Base-by-base conservation (phyloP, 2,888 invertebrate genomes). In the Cantharis rustica region DNA sequence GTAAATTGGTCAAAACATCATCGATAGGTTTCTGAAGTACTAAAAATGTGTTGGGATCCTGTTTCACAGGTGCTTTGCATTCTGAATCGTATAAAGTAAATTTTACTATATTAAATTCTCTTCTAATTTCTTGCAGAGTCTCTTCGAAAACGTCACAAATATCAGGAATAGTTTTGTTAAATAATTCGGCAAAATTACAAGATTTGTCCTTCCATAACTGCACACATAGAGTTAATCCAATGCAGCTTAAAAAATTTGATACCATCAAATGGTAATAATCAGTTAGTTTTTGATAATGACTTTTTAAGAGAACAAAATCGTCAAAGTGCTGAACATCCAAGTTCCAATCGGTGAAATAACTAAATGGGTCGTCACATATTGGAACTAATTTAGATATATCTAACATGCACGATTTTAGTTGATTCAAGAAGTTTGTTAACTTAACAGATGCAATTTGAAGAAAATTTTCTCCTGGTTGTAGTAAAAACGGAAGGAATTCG, bases 191-290 rank as follows among this genome's bases (percentile, higher is more conserved):
- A 73, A 78, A 73, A 68, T 71, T 16, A 15, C 69, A 69, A 4
- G n/a, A 23, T 16, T 26, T n/a, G 16, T 73, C 17, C n/a, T 62
- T 72, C 78, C 75, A 75, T 16, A 78, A 47, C 15, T 75, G 73
- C 26, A 71, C 62, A 47, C 75, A 78, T 3, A 78, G 47, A 17
- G 73, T 73, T 23, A 78, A 20, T 7, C 73, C 78, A 16, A 78
- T 13, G 23, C 75, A 75, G 61, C 75, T 73, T 13, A 78, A 47
- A 78, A 78, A 78, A 68, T 75, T 78, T 47, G 78, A 78, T 3
- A 75, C 47, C 61, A 78, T 71, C 5, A 78, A 47, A 10, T 73
- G 62, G 71, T 73, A 75, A 13, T 20, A 23, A 20, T 66, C 64
- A 1, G 16, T 7, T 23, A 66, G 10, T 1, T 16, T 20, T 20